These are phyloP conservation scores for Zootermopsis nevadensis DNA, from an alignment of 2,888 invertebrate genomes.

Conservation along the genomic window DNA sequence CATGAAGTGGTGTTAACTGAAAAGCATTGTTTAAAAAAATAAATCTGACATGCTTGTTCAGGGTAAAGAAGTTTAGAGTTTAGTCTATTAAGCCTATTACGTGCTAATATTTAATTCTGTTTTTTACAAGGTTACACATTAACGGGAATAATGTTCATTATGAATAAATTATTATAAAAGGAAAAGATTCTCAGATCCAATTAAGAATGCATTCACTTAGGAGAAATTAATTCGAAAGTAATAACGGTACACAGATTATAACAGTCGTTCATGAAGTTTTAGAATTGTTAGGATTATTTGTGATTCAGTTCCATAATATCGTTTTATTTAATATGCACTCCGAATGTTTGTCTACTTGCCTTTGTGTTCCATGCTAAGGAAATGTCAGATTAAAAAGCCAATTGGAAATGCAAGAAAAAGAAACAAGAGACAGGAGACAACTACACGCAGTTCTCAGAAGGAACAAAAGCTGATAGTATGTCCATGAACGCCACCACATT, in stretches of 20 bases:
- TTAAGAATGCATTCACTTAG: not conserved
- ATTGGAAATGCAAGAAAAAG: constrained; percentile 1
- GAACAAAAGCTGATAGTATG: constrained; percentile 23
- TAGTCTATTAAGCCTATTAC: too few species aligned
- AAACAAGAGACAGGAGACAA: constrained; percentile 17
- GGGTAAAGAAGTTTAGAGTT: too few species aligned
- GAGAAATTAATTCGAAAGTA: not conserved
- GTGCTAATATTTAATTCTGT: too few species aligned
- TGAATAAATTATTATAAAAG: not conserved
- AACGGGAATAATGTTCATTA: not conserved
- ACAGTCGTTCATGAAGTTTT: not conserved
- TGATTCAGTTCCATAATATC: not conserved
- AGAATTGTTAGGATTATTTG: constrained; percentile 30
- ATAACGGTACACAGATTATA: not conserved
- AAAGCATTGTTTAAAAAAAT: too few species aligned
- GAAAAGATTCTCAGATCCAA: not conserved
- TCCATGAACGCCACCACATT: constrained; percentile 33
- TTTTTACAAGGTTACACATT: not conserved
- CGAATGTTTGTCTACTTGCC: constrained; percentile 6
- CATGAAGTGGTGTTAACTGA: too few species aligned
- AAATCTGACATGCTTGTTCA: too few species aligned
- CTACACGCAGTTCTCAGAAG: constrained; percentile 31
- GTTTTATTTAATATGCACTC: constrained; percentile 14
- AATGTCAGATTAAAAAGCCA: constrained; percentile 19
- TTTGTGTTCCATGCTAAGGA: constrained; percentile 18